Evolutionary conservation across 1,140 invertebrate genomes (phyloP).

Genomic region (Tribolium madens): DNA sequence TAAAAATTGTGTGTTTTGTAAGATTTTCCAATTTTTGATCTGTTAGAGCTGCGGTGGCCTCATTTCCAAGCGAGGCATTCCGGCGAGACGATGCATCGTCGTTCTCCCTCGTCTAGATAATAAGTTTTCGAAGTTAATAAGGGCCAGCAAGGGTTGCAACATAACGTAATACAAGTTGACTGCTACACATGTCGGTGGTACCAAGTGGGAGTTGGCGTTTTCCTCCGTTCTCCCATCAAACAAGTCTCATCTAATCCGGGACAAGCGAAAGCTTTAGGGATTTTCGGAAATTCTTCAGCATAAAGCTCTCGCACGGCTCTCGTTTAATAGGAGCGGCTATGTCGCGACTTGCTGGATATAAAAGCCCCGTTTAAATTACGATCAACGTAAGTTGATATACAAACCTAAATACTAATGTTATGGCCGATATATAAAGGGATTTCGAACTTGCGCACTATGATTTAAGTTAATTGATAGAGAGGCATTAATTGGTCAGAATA

Average conservation of each 20-base stretch:
- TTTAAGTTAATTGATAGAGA: slow-evolving; percentile 18
- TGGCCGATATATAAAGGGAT: background rate
- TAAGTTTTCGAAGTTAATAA: slow-evolving; percentile 50
- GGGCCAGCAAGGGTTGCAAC: slow-evolving; percentile 40
- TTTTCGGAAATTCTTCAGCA: slow-evolving; percentile 54
- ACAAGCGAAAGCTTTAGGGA: slow-evolving; percentile 53
- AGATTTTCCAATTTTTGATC: too few species aligned
- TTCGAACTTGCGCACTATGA: too few species aligned
- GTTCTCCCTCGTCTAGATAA: slow-evolving; percentile 45
- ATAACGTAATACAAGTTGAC: slow-evolving; percentile 52
- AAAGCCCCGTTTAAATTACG: slow-evolving; percentile 54
- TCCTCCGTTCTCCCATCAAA: slow-evolving; percentile 41
- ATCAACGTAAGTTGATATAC: slow-evolving; percentile 53
- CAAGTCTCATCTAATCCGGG: slow-evolving; percentile 54
- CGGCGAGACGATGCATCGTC: too few species aligned
- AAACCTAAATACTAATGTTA: slow-evolving; percentile 44
- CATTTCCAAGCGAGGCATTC: background rate
- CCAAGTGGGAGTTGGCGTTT: slow-evolving; percentile 47
- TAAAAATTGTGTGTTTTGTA: too few species aligned
- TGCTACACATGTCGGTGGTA: slow-evolving; percentile 51
- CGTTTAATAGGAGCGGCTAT: slow-evolving; percentile 50
- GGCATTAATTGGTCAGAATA: slow-evolving; percentile 25
- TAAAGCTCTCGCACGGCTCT: slow-evolving; percentile 47
- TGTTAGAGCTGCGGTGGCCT: too few species aligned
- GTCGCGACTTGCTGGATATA: slow-evolving; percentile 49